A percentile compares a stretch with the other conserved stretches of the same genome.
These are phyloP conservation scores for Sprattus sprattus DNA, from an alignment of 2,113 vertebrate species.

Conservation along the genomic window DNA sequence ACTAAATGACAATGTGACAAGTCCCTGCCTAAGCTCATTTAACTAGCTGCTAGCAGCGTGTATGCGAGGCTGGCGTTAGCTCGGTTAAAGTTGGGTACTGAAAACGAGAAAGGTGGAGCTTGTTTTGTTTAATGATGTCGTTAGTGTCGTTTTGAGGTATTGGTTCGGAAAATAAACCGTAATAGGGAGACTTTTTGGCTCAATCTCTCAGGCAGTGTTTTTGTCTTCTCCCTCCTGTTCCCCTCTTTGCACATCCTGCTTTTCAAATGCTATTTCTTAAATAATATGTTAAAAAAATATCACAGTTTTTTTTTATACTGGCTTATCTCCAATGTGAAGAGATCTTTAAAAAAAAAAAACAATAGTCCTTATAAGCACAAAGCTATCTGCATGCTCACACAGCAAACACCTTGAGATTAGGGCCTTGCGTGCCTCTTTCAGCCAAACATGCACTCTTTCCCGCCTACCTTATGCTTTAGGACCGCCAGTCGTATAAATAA, in stretches of 20 bases:
- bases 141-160: not conserved
- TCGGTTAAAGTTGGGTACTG: not conserved
- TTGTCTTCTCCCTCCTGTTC: not conserved
- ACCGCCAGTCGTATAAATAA: conserved; percentile 38
- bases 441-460: conserved; percentile 13
- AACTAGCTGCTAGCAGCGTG: not conserved
- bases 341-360: not conserved
- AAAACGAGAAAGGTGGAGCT: not conserved
- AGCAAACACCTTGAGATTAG: not conserved
- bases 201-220: not conserved
- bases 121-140: not conserved
- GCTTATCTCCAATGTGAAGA: not conserved
- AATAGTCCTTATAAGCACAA: not conserved
- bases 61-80: not conserved
- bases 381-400: not conserved
- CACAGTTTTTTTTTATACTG: not conserved
- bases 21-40: conserved; percentile 45
- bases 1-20: conserved; percentile 42
- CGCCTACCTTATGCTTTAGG: not conserved
- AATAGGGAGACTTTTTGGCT: not conserved
- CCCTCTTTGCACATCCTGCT: not conserved
- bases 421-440: not conserved
- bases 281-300: not conserved
- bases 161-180: not conserved
- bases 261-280: not conserved